phyloP scores from a whole-genome alignment of 2,888 invertebrate species.

The Synergus umbraculus region DNA sequence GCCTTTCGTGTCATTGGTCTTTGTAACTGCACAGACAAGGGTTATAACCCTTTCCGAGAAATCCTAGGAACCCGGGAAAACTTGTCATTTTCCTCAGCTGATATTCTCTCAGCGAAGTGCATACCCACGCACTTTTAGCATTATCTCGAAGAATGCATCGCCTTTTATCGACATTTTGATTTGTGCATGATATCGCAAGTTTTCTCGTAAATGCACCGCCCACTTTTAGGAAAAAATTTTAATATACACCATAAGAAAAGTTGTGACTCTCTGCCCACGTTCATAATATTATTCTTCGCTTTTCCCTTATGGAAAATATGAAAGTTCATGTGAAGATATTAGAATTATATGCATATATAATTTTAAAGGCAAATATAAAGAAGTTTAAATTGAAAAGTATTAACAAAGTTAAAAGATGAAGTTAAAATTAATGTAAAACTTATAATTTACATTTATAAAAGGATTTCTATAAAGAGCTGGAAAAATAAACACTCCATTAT shows the following conservation, averaged over 20 bases:
- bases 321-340: neutral
- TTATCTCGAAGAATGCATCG: neutral
- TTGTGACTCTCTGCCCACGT: neutral
- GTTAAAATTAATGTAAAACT: no score
- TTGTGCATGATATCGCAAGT: neutral
- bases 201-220: neutral
- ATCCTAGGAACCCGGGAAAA: neutral
- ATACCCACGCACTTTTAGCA: neutral
- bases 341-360: neutral
- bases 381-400: neutral
- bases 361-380: neutral
- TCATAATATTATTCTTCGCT: neutral
- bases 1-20: conserved; percentile 55
- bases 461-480: no score
- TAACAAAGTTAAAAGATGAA: no score
- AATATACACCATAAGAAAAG: neutral
- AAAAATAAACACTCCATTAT: no score
- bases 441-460: no score
- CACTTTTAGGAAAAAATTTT: neutral
- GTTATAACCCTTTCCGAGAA: neutral
- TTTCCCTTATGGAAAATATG: neutral
- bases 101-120: neutral
- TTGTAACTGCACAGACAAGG: conserved; percentile 14
- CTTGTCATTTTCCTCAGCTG: neutral
- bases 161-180: neutral